Base-by-base conservation (phyloP, 2,797 vertebrate genomes). In the Cryptoblepharus egeriae region DNA sequence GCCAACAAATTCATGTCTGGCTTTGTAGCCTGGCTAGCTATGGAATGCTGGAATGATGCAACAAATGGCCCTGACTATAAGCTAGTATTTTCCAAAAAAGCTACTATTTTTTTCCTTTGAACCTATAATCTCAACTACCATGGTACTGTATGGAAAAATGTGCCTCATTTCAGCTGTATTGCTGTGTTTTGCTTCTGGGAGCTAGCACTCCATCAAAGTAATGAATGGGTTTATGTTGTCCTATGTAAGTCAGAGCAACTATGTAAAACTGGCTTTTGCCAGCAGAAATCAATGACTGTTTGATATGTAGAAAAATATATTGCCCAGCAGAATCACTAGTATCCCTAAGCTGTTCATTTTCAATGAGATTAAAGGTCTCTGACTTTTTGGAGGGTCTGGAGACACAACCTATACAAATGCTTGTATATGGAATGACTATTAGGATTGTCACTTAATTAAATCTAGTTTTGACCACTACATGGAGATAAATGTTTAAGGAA, bases 141-240 rank as follows among this genome's bases (percentile, higher is more conserved):
- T 70, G 70, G 68, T 64, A 18, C n/a, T 35, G 64, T 81, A 39
- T n/a, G 32, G 3, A 20, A 75, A 74, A 86, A 22, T 37, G 1
- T 5, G 45, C 55, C 85, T 82, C 22, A 57, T 68, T 80, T 12
- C 84, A 76, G 79, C 10, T n/a, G 65, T 85, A 76, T 61, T 72
- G 57, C 12, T 76, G 57, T 67, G 15, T 71, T 65, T 85, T 82
- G 69, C 45, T 1, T 79, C n/a, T 81, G 79, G 82, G 32, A 70
- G 20, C 18, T 85, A 85, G 45, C 68, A 75, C 65, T 82, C 55
- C 12, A 73, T 32, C 64, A n/a, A 82, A 82, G 28, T 2, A 61
- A 73, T 57, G 1, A 2, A 58, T 16, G 71, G 32, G 2, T 65
- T 42, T 79, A 37, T 68, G 70, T 84, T n/a, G 52, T 84, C 57